Evolutionary conservation across 2,888 invertebrate species (phyloP).

Genomic region (Eilema depressum): DNA sequence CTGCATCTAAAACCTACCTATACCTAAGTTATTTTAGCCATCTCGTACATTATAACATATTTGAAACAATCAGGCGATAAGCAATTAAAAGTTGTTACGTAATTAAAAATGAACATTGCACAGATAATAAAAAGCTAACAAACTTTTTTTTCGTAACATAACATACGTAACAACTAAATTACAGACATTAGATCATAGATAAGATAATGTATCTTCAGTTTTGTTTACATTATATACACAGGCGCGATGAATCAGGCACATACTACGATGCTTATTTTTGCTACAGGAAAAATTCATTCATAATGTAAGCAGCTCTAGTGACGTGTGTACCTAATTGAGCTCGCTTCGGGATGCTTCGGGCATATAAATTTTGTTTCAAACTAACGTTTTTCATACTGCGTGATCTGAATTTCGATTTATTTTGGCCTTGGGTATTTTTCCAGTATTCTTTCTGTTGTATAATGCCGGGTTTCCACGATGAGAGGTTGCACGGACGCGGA

Average conservation of each 20-base stretch:
- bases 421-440: conserved; percentile 2
- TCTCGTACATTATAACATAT: neutral
- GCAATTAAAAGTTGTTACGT: neutral
- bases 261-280: conserved; percentile 13
- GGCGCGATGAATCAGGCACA: conserved; percentile 31
- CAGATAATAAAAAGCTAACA: conserved; percentile 2
- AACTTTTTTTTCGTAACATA: conserved; percentile 15
- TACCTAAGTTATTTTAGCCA: neutral
- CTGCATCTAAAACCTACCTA: no score
- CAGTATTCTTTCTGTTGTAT: neutral
- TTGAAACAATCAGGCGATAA: neutral
- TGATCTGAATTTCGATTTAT: conserved; percentile 5
- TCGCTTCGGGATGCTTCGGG: conserved; percentile 5
- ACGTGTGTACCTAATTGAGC: conserved; percentile 34
- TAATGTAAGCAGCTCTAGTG: conserved; percentile 32
- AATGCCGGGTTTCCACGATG: no score
- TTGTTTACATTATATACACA: conserved; percentile 39
- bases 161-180: conserved; percentile 38
- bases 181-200: conserved; percentile 47
- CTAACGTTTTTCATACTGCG: conserved; percentile 18
- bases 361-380: conserved; percentile 29
- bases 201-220: conserved; percentile 38
- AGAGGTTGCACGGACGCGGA: no score
- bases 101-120: conserved; percentile 7
- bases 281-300: conserved; percentile 43